A percentile compares a stretch with the other conserved stretches of the same genome.
phyloP scores from a whole-genome alignment of 2,888 invertebrate species.

The Cremastinae sp. region DNA sequence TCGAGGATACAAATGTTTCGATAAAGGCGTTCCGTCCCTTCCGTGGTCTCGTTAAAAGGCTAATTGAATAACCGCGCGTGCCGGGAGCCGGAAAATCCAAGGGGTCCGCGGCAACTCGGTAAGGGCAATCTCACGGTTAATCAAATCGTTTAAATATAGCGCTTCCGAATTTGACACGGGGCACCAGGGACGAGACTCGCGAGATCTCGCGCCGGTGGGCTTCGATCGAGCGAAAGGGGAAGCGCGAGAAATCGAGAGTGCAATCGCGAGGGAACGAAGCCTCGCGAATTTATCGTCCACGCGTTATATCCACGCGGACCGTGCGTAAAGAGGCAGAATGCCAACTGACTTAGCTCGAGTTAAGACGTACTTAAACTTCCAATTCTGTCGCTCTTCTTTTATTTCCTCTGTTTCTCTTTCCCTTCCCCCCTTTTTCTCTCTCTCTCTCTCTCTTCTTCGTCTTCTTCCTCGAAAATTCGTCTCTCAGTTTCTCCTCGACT shows the following conservation, averaged over 20 bases:
- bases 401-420: slow-evolving; percentile 56
- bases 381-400: slow-evolving; percentile 62
- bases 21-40: neutral
- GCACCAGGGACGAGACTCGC: slow-evolving; percentile 33
- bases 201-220: slow-evolving; percentile 32
- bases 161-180: slow-evolving; percentile 64
- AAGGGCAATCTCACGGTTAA: slow-evolving; percentile 67
- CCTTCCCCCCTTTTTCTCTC: slow-evolving; percentile 44
- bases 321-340: slow-evolving; percentile 74
- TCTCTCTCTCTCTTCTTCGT: slow-evolving; percentile 39
- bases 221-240: slow-evolving; percentile 17
- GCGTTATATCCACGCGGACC: slow-evolving; percentile 65
- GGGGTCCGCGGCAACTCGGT: slow-evolving; percentile 41
- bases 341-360: slow-evolving; percentile 78
- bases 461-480: no score
- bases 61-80: slow-evolving; percentile 56
- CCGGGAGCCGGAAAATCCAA: slow-evolving; percentile 46
- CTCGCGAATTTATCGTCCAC: slow-evolving; percentile 60
- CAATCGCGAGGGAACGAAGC: slow-evolving; percentile 22
- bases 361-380: slow-evolving; percentile 76
- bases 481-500: no score
- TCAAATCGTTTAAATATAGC: slow-evolving; percentile 70
- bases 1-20: neutral
- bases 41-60: neutral
- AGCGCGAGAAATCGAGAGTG: slow-evolving; percentile 25